These are phyloP conservation scores for Amphilophus citrinellus DNA, from an alignment of 2,113 vertebrate genomes.

Conservation along the genomic window DNA sequence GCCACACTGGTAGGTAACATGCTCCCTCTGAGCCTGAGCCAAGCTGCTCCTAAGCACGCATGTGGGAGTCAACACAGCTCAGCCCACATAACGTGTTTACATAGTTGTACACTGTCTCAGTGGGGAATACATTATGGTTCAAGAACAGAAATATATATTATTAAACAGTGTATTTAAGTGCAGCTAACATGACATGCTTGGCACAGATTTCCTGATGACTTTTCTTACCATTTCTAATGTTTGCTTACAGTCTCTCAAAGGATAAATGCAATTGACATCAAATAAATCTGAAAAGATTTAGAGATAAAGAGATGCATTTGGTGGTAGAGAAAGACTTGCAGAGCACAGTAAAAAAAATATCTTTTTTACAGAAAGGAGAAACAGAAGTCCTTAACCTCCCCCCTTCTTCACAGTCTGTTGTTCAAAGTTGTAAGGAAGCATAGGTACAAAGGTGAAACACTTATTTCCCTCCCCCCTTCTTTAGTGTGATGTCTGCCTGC, in stretches of 20 bases:
- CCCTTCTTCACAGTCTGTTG: slow-evolving; percentile 48
- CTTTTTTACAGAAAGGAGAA: slow-evolving; percentile 32
- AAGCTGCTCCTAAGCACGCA: slow-evolving; percentile 65
- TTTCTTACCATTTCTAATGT: background rate
- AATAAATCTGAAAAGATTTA: background rate
- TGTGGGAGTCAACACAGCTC: slow-evolving; percentile 70
- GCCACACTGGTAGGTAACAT: slow-evolving; percentile 58
- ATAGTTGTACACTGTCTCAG: slow-evolving; percentile 41
- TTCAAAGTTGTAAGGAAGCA: slow-evolving; percentile 59
- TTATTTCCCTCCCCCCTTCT: slow-evolving; percentile 44
- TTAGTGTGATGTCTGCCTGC: slow-evolving; percentile 59
- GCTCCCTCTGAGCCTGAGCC: slow-evolving; percentile 63
- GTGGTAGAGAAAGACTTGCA: background rate
- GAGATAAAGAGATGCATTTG: background rate
- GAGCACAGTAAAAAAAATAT: background rate
- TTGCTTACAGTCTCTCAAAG: background rate
- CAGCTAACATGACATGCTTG: slow-evolving; percentile 4
- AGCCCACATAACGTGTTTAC: slow-evolving; percentile 71
- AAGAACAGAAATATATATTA: slow-evolving; percentile 51
- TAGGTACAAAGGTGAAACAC: slow-evolving; percentile 64
- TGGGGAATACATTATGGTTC: slow-evolving; percentile 38
- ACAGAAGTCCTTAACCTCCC: slow-evolving; percentile 46
- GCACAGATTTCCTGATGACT: background rate
- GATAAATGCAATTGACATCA: background rate
- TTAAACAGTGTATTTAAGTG: slow-evolving; percentile 29